Conservation (phyloP, 2,113 vertebrate species). For the Phyllopteryx taeniolatus region DNA sequence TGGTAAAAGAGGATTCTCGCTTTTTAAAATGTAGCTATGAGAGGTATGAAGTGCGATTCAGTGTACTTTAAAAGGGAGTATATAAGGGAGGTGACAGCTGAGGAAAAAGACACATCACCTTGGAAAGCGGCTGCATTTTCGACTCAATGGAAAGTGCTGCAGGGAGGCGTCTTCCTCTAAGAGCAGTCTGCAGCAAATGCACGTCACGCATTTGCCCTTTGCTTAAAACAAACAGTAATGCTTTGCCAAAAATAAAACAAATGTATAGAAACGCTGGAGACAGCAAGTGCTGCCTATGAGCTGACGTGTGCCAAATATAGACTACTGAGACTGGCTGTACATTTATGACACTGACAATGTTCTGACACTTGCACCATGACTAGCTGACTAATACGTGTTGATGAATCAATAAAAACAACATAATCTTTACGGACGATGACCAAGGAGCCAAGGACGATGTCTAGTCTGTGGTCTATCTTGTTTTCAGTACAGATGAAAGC, state of each 20-base stretch:
- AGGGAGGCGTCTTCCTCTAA: conserved; percentile 3
- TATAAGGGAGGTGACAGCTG: conserved; percentile 1
- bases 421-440: background rate
- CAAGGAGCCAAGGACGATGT: background rate
- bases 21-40: conserved; percentile 1
- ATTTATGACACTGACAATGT: background rate
- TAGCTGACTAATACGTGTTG: background rate
- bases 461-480: background rate
- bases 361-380: background rate
- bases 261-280: background rate
- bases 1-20: background rate
- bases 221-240: background rate
- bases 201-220: background rate
- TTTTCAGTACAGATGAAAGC: background rate
- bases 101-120: conserved; percentile 1
- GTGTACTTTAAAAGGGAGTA: background rate
- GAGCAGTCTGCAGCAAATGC: conserved; percentile 5
- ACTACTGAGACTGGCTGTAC: background rate
- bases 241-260: background rate
- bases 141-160: background rate
- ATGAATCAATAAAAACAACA: background rate
- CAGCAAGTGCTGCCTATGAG: background rate
- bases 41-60: conserved; percentile 4
- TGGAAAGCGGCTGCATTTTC: background rate
- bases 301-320: background rate